Evolutionary conservation across 1,140 invertebrate genomes (phyloP), one percentile per base, ranked within the genome.

Genomic region (Homarus americanus): DNA sequence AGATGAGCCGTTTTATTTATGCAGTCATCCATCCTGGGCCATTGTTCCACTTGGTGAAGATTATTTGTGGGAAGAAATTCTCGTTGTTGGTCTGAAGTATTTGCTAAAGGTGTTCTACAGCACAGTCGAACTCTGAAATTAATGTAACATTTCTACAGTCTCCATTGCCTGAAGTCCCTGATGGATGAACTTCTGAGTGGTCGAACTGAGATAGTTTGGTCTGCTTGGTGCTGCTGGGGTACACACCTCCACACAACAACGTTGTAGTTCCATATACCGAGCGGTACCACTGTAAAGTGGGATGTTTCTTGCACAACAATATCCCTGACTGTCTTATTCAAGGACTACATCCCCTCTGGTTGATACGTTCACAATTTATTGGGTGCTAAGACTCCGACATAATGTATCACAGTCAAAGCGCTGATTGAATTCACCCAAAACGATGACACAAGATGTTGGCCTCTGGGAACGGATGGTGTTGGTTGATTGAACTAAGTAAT

Each of bases 11-110:
- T 69, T 69, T 69, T 69, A 69, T 69, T 24, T 69, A 5, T n/a
- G 66, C 66, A 69, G 66, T 69, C 66, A 69, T 69, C 66, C 66
- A 69, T 9, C 20, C 66, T 69, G 66, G 66, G 66, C 24, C 32
- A 32, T n/a, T 69, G 32, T 69, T 69, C 32, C 66, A 24, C 32
- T 69, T 69, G 24, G 32, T 24, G 66, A 69, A 69, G 66, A 24
- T n/a, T 5, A 24, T 69, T 69, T 5, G 24, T 7, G 66, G 66
- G 66, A 24, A 69, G 24, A n/a, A 69, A 69, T 69, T 69, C 66
- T 69, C 66, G 20, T 9, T 9, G 7, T 24, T 69, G 20, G 24
- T 69, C 5, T 69, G 66, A n/a, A 69, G 32, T 69, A 69, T 69
- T 5, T 69, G 4, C 20, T 69, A 24, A 69, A 24, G 66, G 32